Evolutionary conservation across 2,797 vertebrate genomes (phyloP).

Genomic region (Micromesistius poutassou): DNA sequence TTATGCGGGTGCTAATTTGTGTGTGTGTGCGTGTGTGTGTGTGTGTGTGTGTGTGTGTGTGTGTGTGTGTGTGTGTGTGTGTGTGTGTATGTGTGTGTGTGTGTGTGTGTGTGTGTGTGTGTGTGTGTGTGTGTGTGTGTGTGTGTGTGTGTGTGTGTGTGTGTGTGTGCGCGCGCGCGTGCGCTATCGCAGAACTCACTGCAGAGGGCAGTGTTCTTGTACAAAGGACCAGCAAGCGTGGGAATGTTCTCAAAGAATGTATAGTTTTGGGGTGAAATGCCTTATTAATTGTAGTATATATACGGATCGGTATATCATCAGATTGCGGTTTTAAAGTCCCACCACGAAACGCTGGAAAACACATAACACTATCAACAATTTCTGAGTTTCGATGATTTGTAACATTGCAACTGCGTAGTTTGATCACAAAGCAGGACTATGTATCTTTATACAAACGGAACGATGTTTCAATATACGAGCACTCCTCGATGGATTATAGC

Average conservation of each 20-base stretch:
- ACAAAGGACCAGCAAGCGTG: not conserved
- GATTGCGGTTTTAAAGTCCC: not conserved
- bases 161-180: not conserved
- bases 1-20: no score
- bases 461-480: not conserved
- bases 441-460: not conserved
- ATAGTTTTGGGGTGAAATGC: not conserved
- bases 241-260: not conserved
- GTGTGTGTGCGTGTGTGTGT: no score
- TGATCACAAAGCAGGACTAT: not conserved
- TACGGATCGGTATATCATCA: not conserved
- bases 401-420: not conserved
- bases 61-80: no score
- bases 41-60: no score
- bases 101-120: no score
- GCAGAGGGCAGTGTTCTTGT: conserved; percentile 58
- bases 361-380: not conserved
- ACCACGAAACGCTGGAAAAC: not conserved
- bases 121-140: no score
- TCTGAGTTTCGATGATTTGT: not conserved
- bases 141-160: not conserved
- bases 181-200: conserved; percentile 25
- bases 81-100: no score
- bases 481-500: not conserved
- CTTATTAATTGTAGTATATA: not conserved